Conservation (phyloP, 2,113 vertebrate genomes). For the Kryptolebias marmoratus region DNA sequence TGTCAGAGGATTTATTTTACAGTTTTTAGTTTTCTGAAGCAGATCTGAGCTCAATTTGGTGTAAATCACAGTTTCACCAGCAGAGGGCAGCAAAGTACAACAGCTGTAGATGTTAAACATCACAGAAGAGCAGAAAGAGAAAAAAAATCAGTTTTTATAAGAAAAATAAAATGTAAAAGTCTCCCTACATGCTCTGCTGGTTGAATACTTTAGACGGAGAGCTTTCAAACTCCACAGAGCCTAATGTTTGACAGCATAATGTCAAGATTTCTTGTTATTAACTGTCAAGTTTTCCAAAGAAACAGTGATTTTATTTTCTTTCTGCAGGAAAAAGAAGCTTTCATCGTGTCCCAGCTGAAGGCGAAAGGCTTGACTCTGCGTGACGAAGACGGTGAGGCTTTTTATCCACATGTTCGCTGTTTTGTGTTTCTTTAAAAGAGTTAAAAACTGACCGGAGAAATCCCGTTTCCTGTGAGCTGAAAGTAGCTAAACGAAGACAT, state of each 20-base stretch:
- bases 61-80: conserved; percentile 28
- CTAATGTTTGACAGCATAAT: neutral
- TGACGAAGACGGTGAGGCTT: conserved; percentile 85
- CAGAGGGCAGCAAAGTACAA: conserved; percentile 51
- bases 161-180: too few relatives aligned
- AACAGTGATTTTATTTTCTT: neutral
- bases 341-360: conserved; percentile 83
- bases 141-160: too few relatives aligned
- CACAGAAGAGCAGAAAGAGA: too few relatives aligned
- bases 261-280: neutral
- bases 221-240: too few relatives aligned
- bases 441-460: too few relatives aligned
- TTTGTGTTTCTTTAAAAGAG: too few relatives aligned
- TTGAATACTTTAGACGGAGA: too few relatives aligned
- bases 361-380: conserved; percentile 81
- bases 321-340: conserved; percentile 90
- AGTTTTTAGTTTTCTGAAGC: neutral
- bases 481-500: too few relatives aligned
- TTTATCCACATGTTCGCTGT: neutral
- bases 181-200: too few relatives aligned
- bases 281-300: too few relatives aligned
- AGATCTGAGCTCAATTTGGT: too few relatives aligned
- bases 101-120: neutral
- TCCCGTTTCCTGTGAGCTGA: too few relatives aligned
- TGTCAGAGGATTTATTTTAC: neutral